Percentiles rank a stretch among this genome's conserved stretches.
These are phyloP conservation scores for Idaea biselata DNA, from an alignment of 2,888 invertebrate genomes.

Conservation along the genomic window DNA sequence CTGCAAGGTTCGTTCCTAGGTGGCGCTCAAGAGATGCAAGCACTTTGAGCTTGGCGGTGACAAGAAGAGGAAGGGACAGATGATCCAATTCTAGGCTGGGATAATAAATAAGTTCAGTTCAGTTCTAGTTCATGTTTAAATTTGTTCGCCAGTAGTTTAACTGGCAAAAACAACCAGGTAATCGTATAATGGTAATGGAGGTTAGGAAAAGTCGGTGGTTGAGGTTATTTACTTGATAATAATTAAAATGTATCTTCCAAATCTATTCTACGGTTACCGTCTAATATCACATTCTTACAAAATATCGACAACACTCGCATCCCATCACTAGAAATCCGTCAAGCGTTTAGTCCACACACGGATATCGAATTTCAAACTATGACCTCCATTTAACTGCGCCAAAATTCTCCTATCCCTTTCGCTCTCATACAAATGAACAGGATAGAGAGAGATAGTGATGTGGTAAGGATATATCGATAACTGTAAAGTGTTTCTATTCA, in stretches of 20 bases:
- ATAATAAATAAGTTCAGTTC: slow-evolving; percentile 77
- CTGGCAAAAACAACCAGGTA: too few relatives aligned
- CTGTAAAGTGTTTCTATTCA: slow-evolving; percentile 59
- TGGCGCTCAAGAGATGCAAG: slow-evolving; percentile 98
- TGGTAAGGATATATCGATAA: slow-evolving; percentile 63
- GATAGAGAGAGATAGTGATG: slow-evolving; percentile 33
- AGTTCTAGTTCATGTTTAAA: too few relatives aligned
- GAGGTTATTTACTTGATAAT: too few relatives aligned
- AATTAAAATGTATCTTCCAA: too few relatives aligned
- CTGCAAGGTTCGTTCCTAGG: slow-evolving; percentile 98
- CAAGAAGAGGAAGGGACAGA: slow-evolving; percentile 99
- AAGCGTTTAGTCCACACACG: slow-evolving; percentile 54
- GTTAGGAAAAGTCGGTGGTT: too few relatives aligned
- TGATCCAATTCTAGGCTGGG: slow-evolving; percentile 95
- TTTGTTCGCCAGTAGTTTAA: too few relatives aligned
- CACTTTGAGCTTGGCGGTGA: slow-evolving; percentile 99
- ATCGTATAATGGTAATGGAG: too few relatives aligned
- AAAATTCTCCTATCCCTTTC: not conserved
- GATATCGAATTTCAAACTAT: slow-evolving; percentile 65
- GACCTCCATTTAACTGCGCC: slow-evolving; percentile 33
- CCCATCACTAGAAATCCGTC: slow-evolving; percentile 40
- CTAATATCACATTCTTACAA: too few relatives aligned
- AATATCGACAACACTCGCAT: slow-evolving; percentile 2
- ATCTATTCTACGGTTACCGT: too few relatives aligned
- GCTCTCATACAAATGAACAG: not conserved